Base-by-base conservation (phyloP, 2,888 invertebrate genomes). In the Perizoma flavofasciatum region DNA sequence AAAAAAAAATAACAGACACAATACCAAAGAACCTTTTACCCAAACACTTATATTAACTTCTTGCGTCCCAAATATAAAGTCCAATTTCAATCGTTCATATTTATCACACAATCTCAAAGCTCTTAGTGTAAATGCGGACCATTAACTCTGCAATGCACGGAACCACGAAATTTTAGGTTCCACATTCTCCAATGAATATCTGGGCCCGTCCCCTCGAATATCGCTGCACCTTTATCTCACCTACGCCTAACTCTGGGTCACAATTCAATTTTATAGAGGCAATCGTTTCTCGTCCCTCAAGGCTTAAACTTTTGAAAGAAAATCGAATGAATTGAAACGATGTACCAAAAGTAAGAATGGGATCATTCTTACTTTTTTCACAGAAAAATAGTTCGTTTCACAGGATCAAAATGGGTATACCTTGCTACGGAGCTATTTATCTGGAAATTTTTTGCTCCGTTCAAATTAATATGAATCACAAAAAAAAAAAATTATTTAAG, bases 221-320 rank as follows among this genome's bases (percentile, higher is more conserved):
- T 67, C 71, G 71, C 66, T 73, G 71, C 69, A 72, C 72, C 72
- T 77, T 73, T 75, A 73, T 81, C 78, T 79, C 73, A 66, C 65
- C 68, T 71, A 72, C 73, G 72, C 72, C 69, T 73, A 75, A 75
- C 70, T 71, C 67, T 69, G 66, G 71, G 74, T 76, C 78, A 81
- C 82, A 81, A 77, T 73, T 81, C 82, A 82, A 74, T 78, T 80
- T 82, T 78, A 83, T 81, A 74, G 79, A 66, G 49, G 81, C 79
- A 75, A 83, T 83, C 79, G 77, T 70, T 82, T 79, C 78, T 73
- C 72, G 75, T 62, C 65, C 67, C 68, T 70, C 71, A 57, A 65
- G 65, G 67, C 65, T 70, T 69, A 69, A 71, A 74, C 71, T 74
- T 75, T 51, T 69, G 58, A 67, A 68, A 69, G 67, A 58, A 70